Evolutionary conservation across 2,888 invertebrate species (phyloP).

Genomic region (Mechanitis messenoides): DNA sequence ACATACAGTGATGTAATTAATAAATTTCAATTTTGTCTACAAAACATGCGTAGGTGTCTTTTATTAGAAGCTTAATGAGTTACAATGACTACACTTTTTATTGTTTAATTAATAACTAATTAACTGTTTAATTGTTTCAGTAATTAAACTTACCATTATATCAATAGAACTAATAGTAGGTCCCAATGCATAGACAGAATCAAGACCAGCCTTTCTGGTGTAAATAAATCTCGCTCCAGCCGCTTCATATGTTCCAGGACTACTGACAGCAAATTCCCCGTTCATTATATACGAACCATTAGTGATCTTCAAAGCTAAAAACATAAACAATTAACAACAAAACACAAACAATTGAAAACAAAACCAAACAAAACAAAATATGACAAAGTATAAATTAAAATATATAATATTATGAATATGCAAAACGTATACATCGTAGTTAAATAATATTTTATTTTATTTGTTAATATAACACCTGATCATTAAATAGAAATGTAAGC

Average conservation of each 20-base stretch:
- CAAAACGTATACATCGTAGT: slow-evolving; percentile 1
- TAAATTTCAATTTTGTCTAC: background rate
- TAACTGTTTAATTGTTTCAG: too few species aligned
- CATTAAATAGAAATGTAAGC: slow-evolving; percentile 5
- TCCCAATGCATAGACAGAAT: slow-evolving; percentile 86
- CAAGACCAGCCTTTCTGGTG: slow-evolving; percentile 82
- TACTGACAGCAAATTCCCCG: slow-evolving; percentile 86
- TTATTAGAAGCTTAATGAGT: too few species aligned
- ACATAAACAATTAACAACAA: slow-evolving; percentile 24
- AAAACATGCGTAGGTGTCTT: too few species aligned
- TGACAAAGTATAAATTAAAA: too few species aligned
- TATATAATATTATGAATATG: too few species aligned
- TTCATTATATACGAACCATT: slow-evolving; percentile 89
- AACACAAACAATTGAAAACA: slow-evolving; percentile 24
- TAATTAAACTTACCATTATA: slow-evolving; percentile 80
- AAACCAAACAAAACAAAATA: background rate
- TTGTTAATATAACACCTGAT: background rate
- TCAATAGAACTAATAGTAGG: slow-evolving; percentile 86
- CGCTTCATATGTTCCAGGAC: slow-evolving; percentile 84
- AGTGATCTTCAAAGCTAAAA: slow-evolving; percentile 83
- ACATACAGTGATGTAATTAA: background rate
- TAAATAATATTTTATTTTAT: background rate
- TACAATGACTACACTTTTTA: too few species aligned
- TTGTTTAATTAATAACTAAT: too few species aligned
- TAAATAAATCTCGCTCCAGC: slow-evolving; percentile 89